phyloP scores from a whole-genome alignment of 23 tunicate genomes.

The Oikopleura dioica region DNA sequence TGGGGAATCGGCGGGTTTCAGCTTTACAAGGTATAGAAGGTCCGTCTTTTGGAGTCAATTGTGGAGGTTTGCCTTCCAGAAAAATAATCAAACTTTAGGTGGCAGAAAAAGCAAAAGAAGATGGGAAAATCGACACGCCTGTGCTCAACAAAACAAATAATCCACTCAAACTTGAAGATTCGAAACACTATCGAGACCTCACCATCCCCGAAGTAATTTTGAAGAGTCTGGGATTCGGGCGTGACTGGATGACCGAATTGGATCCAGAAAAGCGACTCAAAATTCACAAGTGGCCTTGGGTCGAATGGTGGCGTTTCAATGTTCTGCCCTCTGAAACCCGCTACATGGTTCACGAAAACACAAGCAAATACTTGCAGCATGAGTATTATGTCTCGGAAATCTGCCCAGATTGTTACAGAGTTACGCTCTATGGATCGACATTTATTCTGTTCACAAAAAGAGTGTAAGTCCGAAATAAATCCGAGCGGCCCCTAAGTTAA shows the following conservation, averaged over 20 bases:
- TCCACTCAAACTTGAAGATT: background rate
- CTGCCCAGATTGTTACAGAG: background rate
- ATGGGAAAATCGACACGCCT: background rate
- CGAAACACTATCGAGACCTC: background rate
- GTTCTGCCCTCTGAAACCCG: background rate
- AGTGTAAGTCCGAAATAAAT: too few species aligned
- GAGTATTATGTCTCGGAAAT: background rate
- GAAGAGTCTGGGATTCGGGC: background rate
- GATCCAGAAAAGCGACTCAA: background rate
- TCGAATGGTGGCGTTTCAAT: background rate
- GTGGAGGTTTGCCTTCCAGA: background rate
- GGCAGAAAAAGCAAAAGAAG: background rate
- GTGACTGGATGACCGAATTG: background rate
- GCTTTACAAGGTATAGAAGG: too few species aligned
- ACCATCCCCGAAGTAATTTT: background rate
- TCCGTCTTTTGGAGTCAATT: too few species aligned
- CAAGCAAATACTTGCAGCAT: background rate
- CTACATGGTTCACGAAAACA: background rate
- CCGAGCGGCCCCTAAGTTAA: too few species aligned
- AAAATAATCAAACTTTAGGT: background rate
- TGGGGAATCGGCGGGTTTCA: too few species aligned
- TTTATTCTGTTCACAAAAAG: background rate
- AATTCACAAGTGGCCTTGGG: background rate
- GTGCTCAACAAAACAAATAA: too few species aligned
- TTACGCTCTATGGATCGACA: background rate